Evolutionary conservation across 1,140 invertebrate genomes (phyloP).

Genomic region (Arion vulgaris): DNA sequence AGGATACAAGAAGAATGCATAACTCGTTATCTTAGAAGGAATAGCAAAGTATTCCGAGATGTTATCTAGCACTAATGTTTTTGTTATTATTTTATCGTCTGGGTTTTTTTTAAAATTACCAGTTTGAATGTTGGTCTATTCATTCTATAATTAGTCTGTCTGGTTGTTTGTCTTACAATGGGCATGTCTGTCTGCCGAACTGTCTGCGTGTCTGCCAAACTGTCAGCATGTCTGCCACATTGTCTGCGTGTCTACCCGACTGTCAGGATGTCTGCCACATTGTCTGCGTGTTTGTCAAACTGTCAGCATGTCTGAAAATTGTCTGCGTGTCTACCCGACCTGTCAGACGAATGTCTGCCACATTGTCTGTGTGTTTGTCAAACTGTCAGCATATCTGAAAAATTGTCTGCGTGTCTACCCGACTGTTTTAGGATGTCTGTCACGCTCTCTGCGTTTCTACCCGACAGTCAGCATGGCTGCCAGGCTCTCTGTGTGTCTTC

Average conservation of each 20-base stretch:
- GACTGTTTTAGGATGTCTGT: neutral
- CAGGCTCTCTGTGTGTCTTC: constrained; percentile 1
- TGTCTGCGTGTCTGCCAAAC: neutral
- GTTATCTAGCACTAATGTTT: too few species aligned
- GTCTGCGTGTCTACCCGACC: neutral
- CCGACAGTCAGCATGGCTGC: neutral
- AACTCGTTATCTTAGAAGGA: too few species aligned
- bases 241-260: neutral
- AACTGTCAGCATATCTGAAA: neutral
- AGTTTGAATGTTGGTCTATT: too few species aligned
- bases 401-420: neutral
- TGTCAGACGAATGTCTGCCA: too few species aligned
- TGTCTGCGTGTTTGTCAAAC: neutral
- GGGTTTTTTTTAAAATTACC: too few species aligned
- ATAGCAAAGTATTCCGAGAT: too few species aligned
- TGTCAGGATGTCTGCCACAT: neutral
- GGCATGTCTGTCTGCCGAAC: neutral
- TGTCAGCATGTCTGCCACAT: neutral
- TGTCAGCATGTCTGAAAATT: neutral
- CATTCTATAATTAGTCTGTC: neutral
- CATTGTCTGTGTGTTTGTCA: neutral
- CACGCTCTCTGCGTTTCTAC: neutral
- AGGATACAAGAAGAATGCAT: too few species aligned
- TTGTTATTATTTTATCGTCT: too few species aligned
- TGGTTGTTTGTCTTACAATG: neutral